phyloP scores from a whole-genome alignment of 2,888 invertebrate genomes.

The Agriotes lineatus region DNA sequence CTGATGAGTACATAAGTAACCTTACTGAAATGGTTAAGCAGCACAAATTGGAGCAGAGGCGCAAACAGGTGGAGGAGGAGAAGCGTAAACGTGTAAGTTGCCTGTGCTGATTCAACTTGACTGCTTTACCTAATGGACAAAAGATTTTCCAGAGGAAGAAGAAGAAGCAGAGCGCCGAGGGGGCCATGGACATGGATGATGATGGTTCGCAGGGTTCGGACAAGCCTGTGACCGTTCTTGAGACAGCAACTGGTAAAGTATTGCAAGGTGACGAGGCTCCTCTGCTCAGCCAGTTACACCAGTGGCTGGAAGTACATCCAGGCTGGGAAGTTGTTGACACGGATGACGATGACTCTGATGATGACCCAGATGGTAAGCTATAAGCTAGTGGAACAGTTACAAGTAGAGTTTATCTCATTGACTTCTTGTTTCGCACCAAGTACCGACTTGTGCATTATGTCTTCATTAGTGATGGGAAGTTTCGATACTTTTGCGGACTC shows the following conservation, averaged over 20 bases:
- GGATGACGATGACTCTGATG: constrained; percentile 81
- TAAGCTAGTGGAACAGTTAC: too few relatives aligned
- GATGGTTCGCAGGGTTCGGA: constrained; percentile 87
- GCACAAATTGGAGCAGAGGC: constrained; percentile 92
- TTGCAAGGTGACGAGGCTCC: constrained; percentile 89
- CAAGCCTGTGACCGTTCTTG: constrained; percentile 88
- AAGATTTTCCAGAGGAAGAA: constrained; percentile 70
- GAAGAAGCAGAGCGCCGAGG: constrained; percentile 66
- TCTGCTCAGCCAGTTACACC: constrained; percentile 84
- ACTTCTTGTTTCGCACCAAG: too few relatives aligned
- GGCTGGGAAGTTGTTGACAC: constrained; percentile 92
- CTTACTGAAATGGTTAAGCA: constrained; percentile 97
- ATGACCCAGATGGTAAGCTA: constrained; percentile 59
- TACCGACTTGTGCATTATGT: too few relatives aligned
- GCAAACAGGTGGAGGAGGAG: constrained; percentile 90
- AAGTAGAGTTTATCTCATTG: too few relatives aligned
- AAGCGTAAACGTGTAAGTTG: constrained; percentile 71
- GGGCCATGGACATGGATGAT: constrained; percentile 77
- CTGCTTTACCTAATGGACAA: neutral
- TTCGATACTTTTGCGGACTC: too few relatives aligned
- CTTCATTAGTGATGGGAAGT: too few relatives aligned
- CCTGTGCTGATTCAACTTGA: neutral
- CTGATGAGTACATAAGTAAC: constrained; percentile 98
- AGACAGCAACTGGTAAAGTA: constrained; percentile 85
- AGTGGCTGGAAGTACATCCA: constrained; percentile 91